These are phyloP conservation scores for Acanthoscelides obtectus DNA, from an alignment of 2,888 invertebrate genomes.

Conservation along the genomic window DNA sequence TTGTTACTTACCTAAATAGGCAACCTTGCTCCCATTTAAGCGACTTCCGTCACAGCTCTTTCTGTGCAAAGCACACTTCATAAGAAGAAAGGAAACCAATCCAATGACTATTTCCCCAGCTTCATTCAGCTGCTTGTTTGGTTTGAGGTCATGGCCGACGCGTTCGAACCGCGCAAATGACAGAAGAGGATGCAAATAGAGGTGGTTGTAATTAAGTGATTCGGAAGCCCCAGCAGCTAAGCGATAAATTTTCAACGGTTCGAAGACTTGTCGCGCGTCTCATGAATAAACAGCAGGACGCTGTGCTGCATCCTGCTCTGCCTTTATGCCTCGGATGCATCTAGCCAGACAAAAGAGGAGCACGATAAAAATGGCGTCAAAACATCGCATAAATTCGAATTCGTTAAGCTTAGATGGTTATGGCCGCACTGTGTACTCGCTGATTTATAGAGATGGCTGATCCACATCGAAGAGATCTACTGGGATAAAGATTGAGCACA, in stretches of 20 bases:
- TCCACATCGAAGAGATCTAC: background rate
- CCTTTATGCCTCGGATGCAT: background rate
- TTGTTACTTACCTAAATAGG: too few species aligned
- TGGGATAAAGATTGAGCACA: too few species aligned
- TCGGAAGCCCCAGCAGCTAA: background rate
- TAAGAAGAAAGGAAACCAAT: too few species aligned
- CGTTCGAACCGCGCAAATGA: background rate
- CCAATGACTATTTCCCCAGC: too few species aligned
- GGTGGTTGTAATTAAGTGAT: background rate
- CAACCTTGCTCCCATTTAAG: too few species aligned
- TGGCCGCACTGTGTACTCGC: background rate
- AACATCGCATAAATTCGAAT: background rate
- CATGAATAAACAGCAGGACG: constrained; percentile 8
- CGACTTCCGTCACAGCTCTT: too few species aligned
- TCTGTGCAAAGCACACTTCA: too few species aligned
- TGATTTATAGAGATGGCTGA: background rate
- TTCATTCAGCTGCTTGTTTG: background rate
- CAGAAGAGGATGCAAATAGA: background rate
- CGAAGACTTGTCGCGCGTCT: constrained; percentile 7
- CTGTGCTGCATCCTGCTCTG: background rate
- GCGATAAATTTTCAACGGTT: constrained; percentile 10
- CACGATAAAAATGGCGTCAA: background rate
- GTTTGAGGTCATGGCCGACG: background rate
- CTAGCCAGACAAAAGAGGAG: background rate
- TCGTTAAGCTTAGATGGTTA: background rate